Evolutionary conservation across 2,113 vertebrate genomes (phyloP).

Genomic region (Oplegnathus fasciatus): DNA sequence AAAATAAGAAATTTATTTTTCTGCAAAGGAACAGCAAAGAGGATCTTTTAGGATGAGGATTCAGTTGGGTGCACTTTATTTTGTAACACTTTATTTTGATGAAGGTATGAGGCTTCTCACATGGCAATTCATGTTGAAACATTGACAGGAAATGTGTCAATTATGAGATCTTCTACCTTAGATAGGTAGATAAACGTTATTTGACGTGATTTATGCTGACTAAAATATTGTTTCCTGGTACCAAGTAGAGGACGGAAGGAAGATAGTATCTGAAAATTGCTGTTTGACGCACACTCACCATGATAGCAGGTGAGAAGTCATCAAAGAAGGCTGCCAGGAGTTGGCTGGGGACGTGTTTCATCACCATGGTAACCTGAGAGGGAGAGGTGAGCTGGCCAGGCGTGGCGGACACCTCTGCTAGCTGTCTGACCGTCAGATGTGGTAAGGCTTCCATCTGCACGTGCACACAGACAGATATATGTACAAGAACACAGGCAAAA

Average conservation of each 20-base stretch:
- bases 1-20: not conserved
- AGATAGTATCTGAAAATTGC: not conserved
- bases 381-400: conserved; percentile 69
- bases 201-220: too few relatives aligned
- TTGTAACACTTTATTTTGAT: not conserved
- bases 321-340: conserved; percentile 71
- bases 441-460: conserved; percentile 75
- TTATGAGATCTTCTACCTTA: not conserved
- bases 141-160: not conserved
- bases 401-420: conserved; percentile 70
- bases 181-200: not conserved
- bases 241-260: too few relatives aligned
- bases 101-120: not conserved
- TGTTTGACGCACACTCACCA: conserved; percentile 60
- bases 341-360: conserved; percentile 59
- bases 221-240: not conserved
- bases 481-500: not conserved
- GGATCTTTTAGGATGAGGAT: not conserved
- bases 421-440: conserved; percentile 69
- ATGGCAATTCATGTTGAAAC: not conserved
- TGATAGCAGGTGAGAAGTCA: conserved; percentile 55
- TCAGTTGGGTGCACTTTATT: too few relatives aligned
- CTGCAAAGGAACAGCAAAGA: not conserved
- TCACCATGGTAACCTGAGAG: conserved; percentile 67
- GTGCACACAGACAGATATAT: conserved; percentile 1